Base-by-base conservation (phyloP, 37 sponge, comb jelly and placozoan genomes). In the Crambe crambe region DNA sequence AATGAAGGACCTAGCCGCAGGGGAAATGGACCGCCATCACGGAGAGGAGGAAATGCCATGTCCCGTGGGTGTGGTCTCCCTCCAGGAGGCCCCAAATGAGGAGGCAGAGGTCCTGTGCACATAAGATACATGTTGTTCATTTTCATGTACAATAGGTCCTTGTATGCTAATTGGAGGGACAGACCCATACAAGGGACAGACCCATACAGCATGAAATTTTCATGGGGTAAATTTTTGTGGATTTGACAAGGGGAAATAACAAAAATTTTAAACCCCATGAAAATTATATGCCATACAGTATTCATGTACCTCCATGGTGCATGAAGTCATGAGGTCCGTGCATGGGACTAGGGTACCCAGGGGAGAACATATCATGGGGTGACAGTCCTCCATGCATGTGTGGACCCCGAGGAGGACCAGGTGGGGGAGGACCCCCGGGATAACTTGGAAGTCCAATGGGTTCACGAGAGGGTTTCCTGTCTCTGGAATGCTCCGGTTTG, bases 81-180 rank as follows among this genome's bases (percentile, higher is more conserved):
- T 12, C 70, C 70, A 70, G 70, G 68, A 68, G 68, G 68, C 31
- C 36, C 38, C 31, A 68, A 18, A 29, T 68, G 68, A 9, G 35
- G 68, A 37, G 38, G 38, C 3, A 30, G 66, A 34, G 35, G 66
- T 18, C 34, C 31, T 65, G 59, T 58, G 59, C 8, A 18, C 2
- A 12, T 23, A n/a, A n/a, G n/a, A n/a, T n/a, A n/a, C n/a, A n/a
- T n/a, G n/a, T n/a, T n/a, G n/a, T n/a, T n/a, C n/a, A n/a, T n/a
- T n/a, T n/a, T n/a, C n/a, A n/a, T n/a, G n/a, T n/a, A n/a, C n/a
- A n/a, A n/a, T n/a, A n/a, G n/a, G n/a, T n/a, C n/a, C n/a, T n/a
- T n/a, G n/a, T n/a, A n/a, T n/a, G n/a, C n/a, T n/a, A n/a, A n/a
- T n/a, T n/a, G n/a, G n/a, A n/a, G n/a, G n/a, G n/a, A n/a, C n/a